These are phyloP conservation scores for Drosophila saltans DNA, from an alignment of 1,140 invertebrate species.

Conservation along the genomic window DNA sequence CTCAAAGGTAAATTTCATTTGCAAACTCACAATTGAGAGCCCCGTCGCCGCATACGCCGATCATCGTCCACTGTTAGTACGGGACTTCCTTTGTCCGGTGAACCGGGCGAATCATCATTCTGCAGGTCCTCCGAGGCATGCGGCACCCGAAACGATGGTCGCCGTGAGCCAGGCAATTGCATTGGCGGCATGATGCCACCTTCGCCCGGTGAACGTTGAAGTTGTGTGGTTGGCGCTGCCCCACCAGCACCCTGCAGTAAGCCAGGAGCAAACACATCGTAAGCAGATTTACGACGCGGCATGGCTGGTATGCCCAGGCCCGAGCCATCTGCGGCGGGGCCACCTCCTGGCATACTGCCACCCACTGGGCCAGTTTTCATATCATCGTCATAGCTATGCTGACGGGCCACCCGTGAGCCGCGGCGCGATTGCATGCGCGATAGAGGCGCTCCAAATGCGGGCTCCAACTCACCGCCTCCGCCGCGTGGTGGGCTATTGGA, in stretches of 20 bases:
- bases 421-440: conserved; percentile 84
- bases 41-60: conserved; percentile 88
- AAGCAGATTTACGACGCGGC: conserved; percentile 90
- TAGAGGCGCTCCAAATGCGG: conserved; percentile 71
- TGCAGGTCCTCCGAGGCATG: conserved; percentile 84
- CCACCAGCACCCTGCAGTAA: conserved; percentile 61
- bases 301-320: conserved; percentile 87
- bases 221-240: conserved; percentile 54
- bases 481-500: conserved; percentile 84
- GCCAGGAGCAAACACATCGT: conserved; percentile 88
- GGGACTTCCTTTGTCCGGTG: conserved; percentile 82
- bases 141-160: conserved; percentile 88
- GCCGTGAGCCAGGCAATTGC: conserved; percentile 83
- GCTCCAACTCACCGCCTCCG: conserved; percentile 66
- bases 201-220: conserved; percentile 72
- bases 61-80: conserved; percentile 88
- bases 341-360: conserved; percentile 84
- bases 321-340: conserved; percentile 78
- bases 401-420: conserved; percentile 88
- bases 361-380: conserved; percentile 82
- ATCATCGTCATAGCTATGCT: conserved; percentile 92
- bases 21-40: conserved; percentile 90
- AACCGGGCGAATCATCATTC: conserved; percentile 85
- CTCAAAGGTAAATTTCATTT: not conserved
- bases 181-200: conserved; percentile 75